Evolutionary conservation across 2,113 vertebrate species (phyloP).

Genomic region (Pachypanchax playfairii): DNA sequence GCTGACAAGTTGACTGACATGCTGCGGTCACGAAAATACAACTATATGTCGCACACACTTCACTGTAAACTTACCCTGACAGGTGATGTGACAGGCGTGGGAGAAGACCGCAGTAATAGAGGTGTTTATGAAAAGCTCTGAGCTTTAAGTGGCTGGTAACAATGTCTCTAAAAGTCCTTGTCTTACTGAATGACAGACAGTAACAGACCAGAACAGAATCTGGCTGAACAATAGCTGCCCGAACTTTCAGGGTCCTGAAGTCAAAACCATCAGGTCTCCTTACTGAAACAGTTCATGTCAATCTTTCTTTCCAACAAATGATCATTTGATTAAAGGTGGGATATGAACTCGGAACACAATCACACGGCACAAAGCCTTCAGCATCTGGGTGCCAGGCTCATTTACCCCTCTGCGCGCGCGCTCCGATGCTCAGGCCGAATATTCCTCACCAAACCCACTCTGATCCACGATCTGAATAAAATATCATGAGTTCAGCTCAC

Average conservation of each 20-base stretch:
- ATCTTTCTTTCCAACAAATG: neutral
- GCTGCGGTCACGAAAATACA: conserved; percentile 61
- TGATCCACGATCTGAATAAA: too few species aligned
- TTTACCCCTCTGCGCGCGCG: too few species aligned
- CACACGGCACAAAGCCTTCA: too few species aligned
- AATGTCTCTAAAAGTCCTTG: conserved; percentile 29
- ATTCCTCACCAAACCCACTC: too few species aligned
- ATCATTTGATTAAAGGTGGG: too few species aligned
- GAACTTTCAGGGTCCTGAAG: conserved; percentile 33
- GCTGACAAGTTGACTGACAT: conserved; percentile 61
- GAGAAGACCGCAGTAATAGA: conserved; percentile 41
- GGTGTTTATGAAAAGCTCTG: conserved; percentile 61
- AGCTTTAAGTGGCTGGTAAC: conserved; percentile 36
- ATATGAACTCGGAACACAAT: too few species aligned
- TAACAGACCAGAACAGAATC: conserved; percentile 26
- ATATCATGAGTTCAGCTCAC: too few species aligned
- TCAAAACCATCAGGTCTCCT: conserved; percentile 31
- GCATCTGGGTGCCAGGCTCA: too few species aligned
- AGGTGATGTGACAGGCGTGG: conserved; percentile 42
- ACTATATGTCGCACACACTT: conserved; percentile 5
- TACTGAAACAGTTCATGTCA: too few species aligned
- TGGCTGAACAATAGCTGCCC: conserved; percentile 51
- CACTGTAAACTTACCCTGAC: conserved; percentile 9
- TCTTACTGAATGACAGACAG: conserved; percentile 47
- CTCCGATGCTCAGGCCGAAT: too few species aligned